A percentile compares a stretch with the other conserved stretches of the same genome.
These are phyloP conservation scores for Malaclemys terrapin DNA, from an alignment of 2,113 vertebrate genomes.

Conservation along the genomic window DNA sequence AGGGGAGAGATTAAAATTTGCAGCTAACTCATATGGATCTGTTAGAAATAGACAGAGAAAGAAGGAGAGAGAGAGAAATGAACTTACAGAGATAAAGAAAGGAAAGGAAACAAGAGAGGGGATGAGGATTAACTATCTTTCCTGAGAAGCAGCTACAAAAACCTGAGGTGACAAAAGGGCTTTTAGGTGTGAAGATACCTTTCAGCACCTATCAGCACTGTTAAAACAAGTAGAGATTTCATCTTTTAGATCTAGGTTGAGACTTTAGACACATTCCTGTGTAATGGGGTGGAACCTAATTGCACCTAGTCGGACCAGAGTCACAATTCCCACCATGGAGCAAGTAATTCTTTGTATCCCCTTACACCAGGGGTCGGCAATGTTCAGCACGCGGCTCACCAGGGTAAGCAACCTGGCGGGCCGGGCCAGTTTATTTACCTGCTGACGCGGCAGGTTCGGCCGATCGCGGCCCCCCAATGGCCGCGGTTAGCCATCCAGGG, in stretches of 20 bases:
- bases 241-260: not conserved
- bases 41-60: not conserved
- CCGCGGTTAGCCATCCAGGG: too few relatives aligned
- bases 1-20: not conserved
- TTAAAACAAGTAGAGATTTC: not conserved
- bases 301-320: not conserved
- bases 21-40: not conserved
- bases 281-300: not conserved
- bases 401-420: too few relatives aligned
- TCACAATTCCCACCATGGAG: not conserved
- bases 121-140: not conserved
- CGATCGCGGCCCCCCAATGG: too few relatives aligned
- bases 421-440: too few relatives aligned
- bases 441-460: too few relatives aligned
- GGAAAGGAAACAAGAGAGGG: not conserved
- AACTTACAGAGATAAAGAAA: not conserved
- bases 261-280: not conserved
- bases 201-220: not conserved
- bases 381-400: too few relatives aligned
- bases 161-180: not conserved
- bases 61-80: not conserved
- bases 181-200: not conserved
- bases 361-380: too few relatives aligned
- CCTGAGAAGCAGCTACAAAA: not conserved
- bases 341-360: not conserved